Base-by-base conservation (phyloP, 2,797 vertebrate genomes). In the Protonibea diacanthus region DNA sequence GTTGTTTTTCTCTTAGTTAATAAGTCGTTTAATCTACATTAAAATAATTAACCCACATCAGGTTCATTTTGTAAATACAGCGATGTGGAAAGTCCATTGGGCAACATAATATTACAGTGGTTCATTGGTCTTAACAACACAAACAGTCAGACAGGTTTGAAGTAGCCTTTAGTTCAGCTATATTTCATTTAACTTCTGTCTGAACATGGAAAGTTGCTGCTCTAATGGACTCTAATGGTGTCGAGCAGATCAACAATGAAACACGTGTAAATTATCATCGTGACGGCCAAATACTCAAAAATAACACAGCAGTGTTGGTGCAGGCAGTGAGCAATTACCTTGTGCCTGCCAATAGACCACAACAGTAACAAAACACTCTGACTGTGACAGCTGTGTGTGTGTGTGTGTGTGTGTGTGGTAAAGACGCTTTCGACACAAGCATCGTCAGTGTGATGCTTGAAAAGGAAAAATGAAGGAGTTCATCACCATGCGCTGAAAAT, bases 381-480 rank as follows among this genome's bases (percentile, higher is more conserved):
- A 71, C 25, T 49, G 40, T 66, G 61, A 72, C 61, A 67, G 67
- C 68, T 70, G 14, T 66, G 45, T 70, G 33, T 45, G 3, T 23
- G 40, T 56, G 58, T 56, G 47, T 45, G 14, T 47, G n/a, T 56
- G 58, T 56, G 47, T 45, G 18, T 47, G n/a, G 17, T 25, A 66
- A 45, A 60, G 57, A 69, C 56, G n/a, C n/a, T n/a, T n/a, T n/a
- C n/a, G n/a, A n/a, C n/a, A n/a, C n/a, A n/a, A n/a, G n/a, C n/a
- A n/a, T 21, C 44, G 38, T 62, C 66, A 45, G n/a, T 17, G 14
- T 71, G 38, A 38, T 23, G 51, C 8, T 70, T 56, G 15, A 42
- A 17, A 3, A 27, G 25, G 25, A 27, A 27, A 27, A 27, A 27
- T 27, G 25, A 29, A 17, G 15, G 9, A 27, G 42, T 64, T 63